Base-by-base conservation (phyloP, 2,888 invertebrate species). In the Drosophila peninsularis region DNA sequence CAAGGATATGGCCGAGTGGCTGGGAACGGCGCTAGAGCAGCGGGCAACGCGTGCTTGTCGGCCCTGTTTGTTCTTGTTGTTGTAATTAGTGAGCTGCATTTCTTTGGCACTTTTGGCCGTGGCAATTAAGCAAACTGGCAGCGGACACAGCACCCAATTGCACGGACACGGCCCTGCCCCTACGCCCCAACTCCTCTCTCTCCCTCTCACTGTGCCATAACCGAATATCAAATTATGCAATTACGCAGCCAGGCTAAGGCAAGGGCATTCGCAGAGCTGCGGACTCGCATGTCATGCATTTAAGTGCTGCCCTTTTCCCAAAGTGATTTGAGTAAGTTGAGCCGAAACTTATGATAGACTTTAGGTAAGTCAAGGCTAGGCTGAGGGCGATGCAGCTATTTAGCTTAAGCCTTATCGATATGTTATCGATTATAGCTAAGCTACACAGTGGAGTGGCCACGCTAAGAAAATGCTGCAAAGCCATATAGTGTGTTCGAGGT, bases 81-180 rank as follows among this genome's bases (percentile, higher is more conserved):
- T 82, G 82, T 83, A 83, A 83, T 83, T 83, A 83, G 82, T 75
- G 79, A 71, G 81, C 87, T 86, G 84, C 87, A 83, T 83, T 83
- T 83, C 82, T 86, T 83, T 83, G 87, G 64, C 82, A 86, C 87
- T 83, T 86, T 82, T 83, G 83, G 81, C 80, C 83, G 74, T 86
- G 86, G 82, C 82, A 82, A 82, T 82, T 82, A 82, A 83, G 81
- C 81, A 65, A 78, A 75, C 86, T 65, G 61, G 47, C 65, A 77
- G 42, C 62, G 60, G 62, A 71, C 62, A 60, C 57, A 62, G 57
- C 45, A 17, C 57, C 47, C 70, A 54, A 53, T 56, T 62, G 47
- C 62, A 61, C 41, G 69, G 45, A 56, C 62, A 68, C 44, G 45
- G 39, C 37, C 19, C 32, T 24, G 27, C 36, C 32, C 34, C 7